Evolutionary conservation across 2,888 invertebrate species (phyloP).

Genomic region (Dolichomitus sp.): DNA sequence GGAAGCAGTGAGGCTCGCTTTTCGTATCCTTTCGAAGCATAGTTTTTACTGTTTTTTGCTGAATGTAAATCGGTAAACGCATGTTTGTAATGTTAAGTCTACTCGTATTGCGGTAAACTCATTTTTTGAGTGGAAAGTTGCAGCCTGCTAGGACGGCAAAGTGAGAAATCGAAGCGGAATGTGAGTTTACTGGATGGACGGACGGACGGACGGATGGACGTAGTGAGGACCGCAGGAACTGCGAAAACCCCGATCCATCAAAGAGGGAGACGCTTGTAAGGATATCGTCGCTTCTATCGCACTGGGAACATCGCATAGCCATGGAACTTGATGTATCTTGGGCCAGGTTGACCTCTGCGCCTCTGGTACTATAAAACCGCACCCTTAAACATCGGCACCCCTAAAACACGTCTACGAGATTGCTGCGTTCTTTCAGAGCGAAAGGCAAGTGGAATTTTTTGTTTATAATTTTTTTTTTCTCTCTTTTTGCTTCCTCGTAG

Average conservation of each 20-base stretch:
- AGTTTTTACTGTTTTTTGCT: not conserved
- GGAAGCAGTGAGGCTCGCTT: conserved; percentile 3
- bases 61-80: not conserved
- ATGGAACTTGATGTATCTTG: conserved; percentile 79
- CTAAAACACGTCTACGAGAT: conserved; percentile 71
- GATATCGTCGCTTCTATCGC: conserved; percentile 63
- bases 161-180: conserved; percentile 76
- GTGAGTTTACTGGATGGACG: conserved; percentile 61
- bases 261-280: conserved; percentile 69
- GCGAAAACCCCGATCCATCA: conserved; percentile 77
- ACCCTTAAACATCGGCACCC: conserved; percentile 81
- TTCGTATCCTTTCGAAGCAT: not conserved
- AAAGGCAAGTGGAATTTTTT: conserved; percentile 23
- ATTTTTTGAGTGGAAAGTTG: not conserved
- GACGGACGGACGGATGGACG: conserved; percentile 31
- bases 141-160: conserved; percentile 7
- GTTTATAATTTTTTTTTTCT: not conserved
- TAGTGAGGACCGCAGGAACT: conserved; percentile 21
- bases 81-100: not conserved
- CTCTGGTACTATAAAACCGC: conserved; percentile 82
- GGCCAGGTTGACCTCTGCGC: conserved; percentile 82
- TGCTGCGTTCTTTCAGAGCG: not conserved
- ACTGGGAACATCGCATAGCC: conserved; percentile 31
- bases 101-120: not conserved
- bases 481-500: too few species aligned